Evolutionary conservation across 2,888 invertebrate genomes (phyloP).

Genomic region (Cheilosia scutellata): DNA sequence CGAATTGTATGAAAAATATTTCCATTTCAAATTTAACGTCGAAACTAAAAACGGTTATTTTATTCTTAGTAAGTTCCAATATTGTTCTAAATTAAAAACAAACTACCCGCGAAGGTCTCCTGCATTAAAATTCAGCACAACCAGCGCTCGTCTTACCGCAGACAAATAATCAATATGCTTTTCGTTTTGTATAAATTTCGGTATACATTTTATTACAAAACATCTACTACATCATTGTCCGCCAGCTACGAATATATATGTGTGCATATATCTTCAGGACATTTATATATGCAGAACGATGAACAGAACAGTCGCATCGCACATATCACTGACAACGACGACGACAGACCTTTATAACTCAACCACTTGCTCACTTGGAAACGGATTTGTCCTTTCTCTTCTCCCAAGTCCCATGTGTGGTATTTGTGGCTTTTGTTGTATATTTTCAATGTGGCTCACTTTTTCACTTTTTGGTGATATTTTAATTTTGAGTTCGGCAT

Average conservation of each 20-base stretch:
- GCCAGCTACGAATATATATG: not conserved
- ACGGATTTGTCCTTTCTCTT: conserved; percentile 52
- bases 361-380: conserved; percentile 65
- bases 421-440: conserved; percentile 46
- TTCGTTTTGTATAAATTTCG: not conserved
- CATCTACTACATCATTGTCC: conserved; percentile 7
- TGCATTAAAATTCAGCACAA: not conserved
- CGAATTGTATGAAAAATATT: too few relatives aligned
- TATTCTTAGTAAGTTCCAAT: too few relatives aligned
- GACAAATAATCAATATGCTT: conserved; percentile 26
- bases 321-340: conserved; percentile 7
- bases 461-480: conserved; percentile 62
- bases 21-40: too few relatives aligned
- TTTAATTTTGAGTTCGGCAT: conserved; percentile 70
- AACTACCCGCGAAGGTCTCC: not conserved
- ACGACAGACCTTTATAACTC: conserved; percentile 51
- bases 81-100: not conserved
- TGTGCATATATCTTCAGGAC: conserved; percentile 51
- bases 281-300: conserved; percentile 36
- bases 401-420: conserved; percentile 17
- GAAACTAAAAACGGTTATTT: too few relatives aligned
- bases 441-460: conserved; percentile 15
- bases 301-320: conserved; percentile 43
- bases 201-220: conserved; percentile 22
- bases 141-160: not conserved